Base-by-base conservation (phyloP, 2,888 invertebrate genomes). In the Xylota segnis region DNA sequence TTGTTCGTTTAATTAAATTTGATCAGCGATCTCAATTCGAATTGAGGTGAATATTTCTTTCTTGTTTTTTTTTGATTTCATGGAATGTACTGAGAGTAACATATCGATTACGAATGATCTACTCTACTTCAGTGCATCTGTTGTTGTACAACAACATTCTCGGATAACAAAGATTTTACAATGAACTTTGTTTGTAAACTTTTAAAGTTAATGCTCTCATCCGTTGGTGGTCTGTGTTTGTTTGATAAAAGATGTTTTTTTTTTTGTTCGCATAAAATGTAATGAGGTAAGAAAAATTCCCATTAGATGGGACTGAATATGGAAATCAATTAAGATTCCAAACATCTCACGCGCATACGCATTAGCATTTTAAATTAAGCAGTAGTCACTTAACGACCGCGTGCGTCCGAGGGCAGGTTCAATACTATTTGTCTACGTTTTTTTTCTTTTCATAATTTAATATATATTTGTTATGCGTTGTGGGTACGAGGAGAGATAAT, bases 281-380 rank as follows among this genome's bases (percentile, higher is more conserved):
- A n/a, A 43, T 43, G n/a, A 14, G 14, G 7, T 14, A 14, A 14
- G n/a, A 43, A 43, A 14, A 43, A 1, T 4, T 50, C 14, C 14
- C 16, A 50, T 16, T 54, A 29, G 14, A 54, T 52, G 7, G 6
- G n/a, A 52, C 18, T 27, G 27, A 52, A 52, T 52, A 52, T 54
- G 29, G n/a, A 54, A 54, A 54, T 29, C 54, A 16, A 14, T 56
- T 34, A 29, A 56, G 9, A 56, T 56, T 56, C 34, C 16, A 14
- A 34, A 6, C 56, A 16, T 34, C 16, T 32, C 56, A 56, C 27
- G 52, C 52, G n/a, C 27, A 56, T 23, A 34, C 56, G 32, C 9
- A 56, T 56, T 34, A 34, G 16, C 56, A 56, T 34, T 16, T 56
- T 34, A 56, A 56, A 56, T 56, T 56, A 56, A 34, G 56, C 52